Evolutionary conservation across 23 tunicate species (phyloP), one percentile per base, ranked within the genome.

Genomic region (Trididemnum nubilum): DNA sequence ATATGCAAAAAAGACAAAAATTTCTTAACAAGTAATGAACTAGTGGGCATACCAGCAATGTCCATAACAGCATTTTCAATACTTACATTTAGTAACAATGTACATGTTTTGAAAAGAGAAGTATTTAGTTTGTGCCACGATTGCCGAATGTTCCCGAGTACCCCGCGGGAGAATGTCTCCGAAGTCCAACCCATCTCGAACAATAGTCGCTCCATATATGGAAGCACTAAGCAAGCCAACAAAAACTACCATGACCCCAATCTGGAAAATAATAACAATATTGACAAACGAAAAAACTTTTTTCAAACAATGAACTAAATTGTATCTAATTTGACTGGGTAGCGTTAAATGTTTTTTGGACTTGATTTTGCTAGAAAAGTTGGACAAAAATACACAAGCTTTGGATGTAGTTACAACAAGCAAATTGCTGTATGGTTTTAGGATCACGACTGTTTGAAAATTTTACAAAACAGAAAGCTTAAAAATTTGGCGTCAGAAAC

Each of bases 51-150:
- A n/a, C n/a, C n/a, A n/a, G n/a, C n/a, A n/a, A n/a, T n/a, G n/a
- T n/a, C n/a, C n/a, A n/a, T n/a, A n/a, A n/a, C n/a, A n/a, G n/a
- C n/a, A n/a, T n/a, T n/a, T n/a, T n/a, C n/a, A n/a, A n/a, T n/a
- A n/a, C 54, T 57, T 80, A 93, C 98, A 81, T 81, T 93, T 88
- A 12, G 98, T 87, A 29, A 93, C 82, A 44, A 93, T 78, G 80
- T 78, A 88, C 98, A 93, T 93, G 36, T 81, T 76, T 72, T 87
- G 90, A 66, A 93, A 93, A 0, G 98, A 88, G 35, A 93, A 93
- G 72, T 88, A 93, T 59, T 81, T 88, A n/a, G 82, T 73, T 54
- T 93, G 98, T 2, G 83, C 93, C 33, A 83, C 79, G 35, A 93
- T 52, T 19, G 98, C 98, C 12, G 69, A 44, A 77, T 93, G 98